Evolutionary conservation across 30 jellyfish, hydroid and myxozoan genomes (phyloP), one percentile per base, ranked within the genome.

Genomic region (Pseudorhiza aurosa): DNA sequence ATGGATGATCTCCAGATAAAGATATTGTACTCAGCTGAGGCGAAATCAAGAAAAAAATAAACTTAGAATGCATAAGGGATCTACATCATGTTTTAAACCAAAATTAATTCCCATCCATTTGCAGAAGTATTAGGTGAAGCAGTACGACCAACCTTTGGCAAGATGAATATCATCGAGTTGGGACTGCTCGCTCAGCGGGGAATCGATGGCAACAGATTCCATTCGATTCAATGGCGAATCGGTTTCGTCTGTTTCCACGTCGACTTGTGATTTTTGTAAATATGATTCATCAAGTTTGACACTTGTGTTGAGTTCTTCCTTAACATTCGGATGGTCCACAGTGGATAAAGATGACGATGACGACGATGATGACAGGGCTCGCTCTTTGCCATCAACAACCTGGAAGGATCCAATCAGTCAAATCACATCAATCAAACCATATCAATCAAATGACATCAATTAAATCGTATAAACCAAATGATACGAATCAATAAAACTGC

Each of bases 331-430:
- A 22, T 49, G 56, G 10, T 44, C 35, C 0, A 36, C 43, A 12
- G 35, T 19, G 14, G 53, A 21, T 8, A 75, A 53, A 8, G 56
- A 40, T 40, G 88, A 58, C 6, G 58, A 35, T 25, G 75, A 59
- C 44, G 68, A 75, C 45, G 59, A 42, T n/a, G 57, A 43, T 12
- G 68, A 24, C 65, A 65, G 18, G 26, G 75, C 83, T 30, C 83
- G 51, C 26, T 33, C 90, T 45, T 64, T 79, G 56, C 83, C 77
- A n/a, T 79, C 90, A 18, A 22, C 90, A 27, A 62, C 83, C 76
- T 62, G 28, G 24, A 10, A 12, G 58, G 24, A 8, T 47, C 21
- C 17, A 19, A 19, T n/a, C 8, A 19, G 8, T 53, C 24, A 4
- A 53, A 53, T 53, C 67, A 14, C 7, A 5, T 12, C 50, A 39